These are phyloP conservation scores for Bovichtus diacanthus DNA, from an alignment of 2,797 vertebrate species.

Conservation along the genomic window DNA sequence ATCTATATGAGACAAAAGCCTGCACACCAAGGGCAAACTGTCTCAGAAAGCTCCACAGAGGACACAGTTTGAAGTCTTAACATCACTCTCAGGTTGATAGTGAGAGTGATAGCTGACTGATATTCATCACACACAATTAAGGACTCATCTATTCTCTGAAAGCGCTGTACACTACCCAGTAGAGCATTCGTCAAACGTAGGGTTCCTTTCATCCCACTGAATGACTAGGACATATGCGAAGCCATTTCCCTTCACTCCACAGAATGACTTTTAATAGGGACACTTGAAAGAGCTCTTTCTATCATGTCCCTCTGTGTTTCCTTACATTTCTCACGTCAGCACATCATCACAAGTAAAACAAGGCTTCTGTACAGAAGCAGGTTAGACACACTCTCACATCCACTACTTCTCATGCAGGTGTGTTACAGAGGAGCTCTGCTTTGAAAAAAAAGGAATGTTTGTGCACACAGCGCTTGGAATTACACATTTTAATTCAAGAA, in stretches of 20 bases:
- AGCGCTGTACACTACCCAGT: neutral
- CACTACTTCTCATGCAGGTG: neutral
- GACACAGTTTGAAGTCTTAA: neutral
- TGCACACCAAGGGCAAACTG: neutral
- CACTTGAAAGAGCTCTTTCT: neutral
- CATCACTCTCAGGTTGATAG: neutral
- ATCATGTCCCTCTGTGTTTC: neutral
- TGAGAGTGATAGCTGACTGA: conserved; percentile 1
- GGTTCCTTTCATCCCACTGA: conserved; percentile 9
- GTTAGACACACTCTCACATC: neutral
- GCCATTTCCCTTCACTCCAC: neutral
- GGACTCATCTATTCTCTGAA: neutral
- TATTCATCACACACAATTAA: neutral
- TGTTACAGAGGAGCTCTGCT: neutral
- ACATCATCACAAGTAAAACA: neutral
- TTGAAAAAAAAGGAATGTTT: neutral
- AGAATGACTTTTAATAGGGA: neutral
- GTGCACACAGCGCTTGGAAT: neutral
- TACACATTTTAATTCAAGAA: neutral
- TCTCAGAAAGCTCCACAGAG: neutral
- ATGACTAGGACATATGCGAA: conserved; percentile 13
- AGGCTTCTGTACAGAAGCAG: neutral
- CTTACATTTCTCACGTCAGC: neutral
- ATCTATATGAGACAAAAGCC: neutral
- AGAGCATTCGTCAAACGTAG: neutral